These are phyloP conservation scores for Ondatra zibethicus DNA, from an alignment of 2,113 vertebrate species.

Conservation along the genomic window DNA sequence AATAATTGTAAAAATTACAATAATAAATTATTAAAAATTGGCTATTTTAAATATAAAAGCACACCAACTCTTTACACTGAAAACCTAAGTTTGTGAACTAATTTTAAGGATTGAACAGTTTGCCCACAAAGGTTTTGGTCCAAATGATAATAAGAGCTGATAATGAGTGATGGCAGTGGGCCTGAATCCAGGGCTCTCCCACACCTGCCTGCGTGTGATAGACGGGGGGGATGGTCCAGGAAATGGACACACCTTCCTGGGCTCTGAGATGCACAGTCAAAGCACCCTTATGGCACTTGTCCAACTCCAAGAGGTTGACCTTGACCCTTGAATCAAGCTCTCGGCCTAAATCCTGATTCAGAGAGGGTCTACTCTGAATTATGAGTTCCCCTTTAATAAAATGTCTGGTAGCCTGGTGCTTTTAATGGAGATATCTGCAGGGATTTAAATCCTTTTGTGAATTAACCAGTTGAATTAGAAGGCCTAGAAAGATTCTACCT, in stretches of 20 bases:
- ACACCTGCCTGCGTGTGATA: fast-evolving
- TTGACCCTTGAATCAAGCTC: background rate
- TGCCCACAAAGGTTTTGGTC: background rate
- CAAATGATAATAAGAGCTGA: fast-evolving
- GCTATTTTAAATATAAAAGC: background rate
- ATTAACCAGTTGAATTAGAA: background rate
- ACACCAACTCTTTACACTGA: background rate
- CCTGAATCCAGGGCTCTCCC: background rate
- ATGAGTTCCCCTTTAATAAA: background rate
- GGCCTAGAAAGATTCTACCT: background rate
- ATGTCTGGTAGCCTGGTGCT: background rate
- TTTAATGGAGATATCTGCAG: background rate
- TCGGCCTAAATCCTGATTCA: background rate
- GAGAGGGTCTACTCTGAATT: background rate
- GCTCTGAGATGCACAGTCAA: too few relatives aligned
- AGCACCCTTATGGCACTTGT: background rate
- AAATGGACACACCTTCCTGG: fast-evolving
- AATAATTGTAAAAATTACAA: background rate
- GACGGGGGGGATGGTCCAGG: fast-evolving
- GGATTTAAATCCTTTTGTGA: background rate
- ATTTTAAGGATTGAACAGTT: background rate
- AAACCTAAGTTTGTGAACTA: background rate
- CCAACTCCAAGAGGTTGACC: background rate
- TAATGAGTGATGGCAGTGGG: too few relatives aligned
- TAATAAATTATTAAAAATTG: background rate